Evolutionary conservation across 2,113 vertebrate species (phyloP).

Genomic region (Hippotragus niger): DNA sequence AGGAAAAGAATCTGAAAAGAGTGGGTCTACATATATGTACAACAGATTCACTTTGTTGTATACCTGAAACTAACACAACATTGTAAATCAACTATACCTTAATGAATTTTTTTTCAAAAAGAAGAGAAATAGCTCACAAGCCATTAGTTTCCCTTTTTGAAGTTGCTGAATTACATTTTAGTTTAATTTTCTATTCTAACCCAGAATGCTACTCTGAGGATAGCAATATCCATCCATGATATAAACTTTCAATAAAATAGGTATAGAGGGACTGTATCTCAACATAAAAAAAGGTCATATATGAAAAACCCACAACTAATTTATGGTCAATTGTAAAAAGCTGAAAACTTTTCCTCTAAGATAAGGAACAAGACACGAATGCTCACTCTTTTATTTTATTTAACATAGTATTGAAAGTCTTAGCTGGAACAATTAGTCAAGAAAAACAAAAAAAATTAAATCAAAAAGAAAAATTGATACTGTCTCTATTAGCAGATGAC

Average conservation of each 20-base stretch:
- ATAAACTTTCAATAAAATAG: background rate
- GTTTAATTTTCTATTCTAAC: constrained; percentile 9
- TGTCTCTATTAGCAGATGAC: background rate
- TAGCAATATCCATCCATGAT: background rate
- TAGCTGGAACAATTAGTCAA: background rate
- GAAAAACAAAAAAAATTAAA: background rate
- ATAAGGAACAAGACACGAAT: background rate
- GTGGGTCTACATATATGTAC: background rate
- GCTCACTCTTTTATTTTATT: background rate
- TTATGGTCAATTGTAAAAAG: background rate
- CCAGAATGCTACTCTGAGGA: background rate
- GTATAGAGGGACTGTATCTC: background rate
- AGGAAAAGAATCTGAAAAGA: background rate
- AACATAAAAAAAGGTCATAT: background rate
- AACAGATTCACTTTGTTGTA: background rate
- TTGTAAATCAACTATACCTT: background rate
- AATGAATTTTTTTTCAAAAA: background rate
- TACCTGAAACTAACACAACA: background rate
- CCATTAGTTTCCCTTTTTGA: background rate
- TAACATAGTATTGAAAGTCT: background rate
- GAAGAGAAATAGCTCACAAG: background rate
- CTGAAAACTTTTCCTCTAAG: background rate
- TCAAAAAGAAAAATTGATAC: background rate
- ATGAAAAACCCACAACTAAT: background rate
- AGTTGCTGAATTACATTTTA: background rate